Percentiles rank a stretch among this genome's conserved stretches.
These are phyloP conservation scores for Eretmocerus hayati DNA, from an alignment of 2,888 invertebrate species.

Conservation along the genomic window DNA sequence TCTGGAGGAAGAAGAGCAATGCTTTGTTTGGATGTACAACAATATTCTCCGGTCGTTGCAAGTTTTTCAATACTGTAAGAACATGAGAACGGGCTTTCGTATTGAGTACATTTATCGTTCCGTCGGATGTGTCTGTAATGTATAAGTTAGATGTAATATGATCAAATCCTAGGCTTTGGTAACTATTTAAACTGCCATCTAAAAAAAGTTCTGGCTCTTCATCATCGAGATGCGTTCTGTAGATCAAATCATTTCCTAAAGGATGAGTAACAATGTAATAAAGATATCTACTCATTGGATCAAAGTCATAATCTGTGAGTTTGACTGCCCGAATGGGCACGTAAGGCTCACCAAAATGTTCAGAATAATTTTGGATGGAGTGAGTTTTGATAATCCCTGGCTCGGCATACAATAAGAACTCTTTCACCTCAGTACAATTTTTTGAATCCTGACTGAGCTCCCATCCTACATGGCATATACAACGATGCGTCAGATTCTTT, in stretches of 20 bases:
- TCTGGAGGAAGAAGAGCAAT: slow-evolving; percentile 14
- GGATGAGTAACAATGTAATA: slow-evolving; percentile 6
- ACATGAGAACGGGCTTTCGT: neutral
- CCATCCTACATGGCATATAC: slow-evolving; percentile 15
- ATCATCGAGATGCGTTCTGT: slow-evolving; percentile 5
- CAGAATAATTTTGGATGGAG: neutral
- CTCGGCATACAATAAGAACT: slow-evolving; percentile 12
- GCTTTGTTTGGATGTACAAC: neutral
- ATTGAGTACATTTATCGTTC: slow-evolving; percentile 4
- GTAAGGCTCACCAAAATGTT: slow-evolving; percentile 8
- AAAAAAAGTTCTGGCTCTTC: slow-evolving; percentile 5
- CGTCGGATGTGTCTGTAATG: slow-evolving; percentile 3
- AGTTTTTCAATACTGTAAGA: slow-evolving; percentile 4
- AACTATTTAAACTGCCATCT: slow-evolving; percentile 3
- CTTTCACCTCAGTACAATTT: slow-evolving; percentile 5
- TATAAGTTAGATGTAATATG: slow-evolving; percentile 2
- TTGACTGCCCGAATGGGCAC: neutral
- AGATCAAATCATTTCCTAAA: slow-evolving; percentile 2
- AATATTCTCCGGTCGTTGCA: slow-evolving; percentile 10
- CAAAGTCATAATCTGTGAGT: slow-evolving; percentile 11
- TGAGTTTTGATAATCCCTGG: slow-evolving; percentile 7
- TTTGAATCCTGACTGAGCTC: neutral
- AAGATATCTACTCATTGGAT: slow-evolving; percentile 1
- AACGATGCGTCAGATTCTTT: neutral
- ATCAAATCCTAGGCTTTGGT: slow-evolving; percentile 14